A percentile compares a stretch with the other conserved stretches of the same genome.
Evolutionary conservation across 2,888 invertebrate species (phyloP).

Genomic region (Meloe dianella): DNA sequence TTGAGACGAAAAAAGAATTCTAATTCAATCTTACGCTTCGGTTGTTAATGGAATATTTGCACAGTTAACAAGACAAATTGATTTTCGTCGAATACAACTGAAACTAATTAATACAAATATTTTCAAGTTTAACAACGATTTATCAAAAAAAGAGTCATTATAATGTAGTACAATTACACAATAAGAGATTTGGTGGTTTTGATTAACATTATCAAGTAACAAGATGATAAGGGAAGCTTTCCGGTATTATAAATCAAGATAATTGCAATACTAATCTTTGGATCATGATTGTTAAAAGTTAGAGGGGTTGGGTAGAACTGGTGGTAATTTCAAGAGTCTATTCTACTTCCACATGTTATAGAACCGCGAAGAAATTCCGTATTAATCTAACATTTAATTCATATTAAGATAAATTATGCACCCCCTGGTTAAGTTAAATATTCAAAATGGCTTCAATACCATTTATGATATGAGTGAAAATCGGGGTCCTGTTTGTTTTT

Average conservation of each 20-base stretch:
- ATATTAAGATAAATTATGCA: constrained; percentile 49
- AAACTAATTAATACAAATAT: constrained; percentile 8
- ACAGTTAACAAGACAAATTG: constrained; percentile 26
- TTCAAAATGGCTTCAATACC: constrained; percentile 45
- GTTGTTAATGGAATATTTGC: constrained; percentile 19
- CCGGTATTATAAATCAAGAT: constrained; percentile 19
- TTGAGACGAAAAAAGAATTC: constrained; percentile 5
- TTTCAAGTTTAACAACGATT: not conserved
- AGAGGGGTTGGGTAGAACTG: not conserved
- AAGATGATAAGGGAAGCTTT: constrained; percentile 16
- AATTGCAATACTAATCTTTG: not conserved
- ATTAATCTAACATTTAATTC: constrained; percentile 46
- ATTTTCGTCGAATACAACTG: not conserved
- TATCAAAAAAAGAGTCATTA: not conserved
- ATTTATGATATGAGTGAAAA: not conserved
- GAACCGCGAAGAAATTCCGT: constrained; percentile 35
- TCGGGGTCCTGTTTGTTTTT: not conserved
- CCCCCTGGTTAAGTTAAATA: constrained; percentile 45
- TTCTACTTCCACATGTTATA: not conserved
- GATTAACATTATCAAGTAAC: constrained; percentile 13
- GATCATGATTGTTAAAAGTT: constrained; percentile 10
- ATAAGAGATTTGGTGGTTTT: not conserved
- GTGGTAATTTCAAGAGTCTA: not conserved
- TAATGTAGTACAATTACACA: not conserved
- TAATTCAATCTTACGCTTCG: constrained; percentile 8